phyloP scores from a whole-genome alignment of 2,888 invertebrate species.

The Agonum fuliginosum region DNA sequence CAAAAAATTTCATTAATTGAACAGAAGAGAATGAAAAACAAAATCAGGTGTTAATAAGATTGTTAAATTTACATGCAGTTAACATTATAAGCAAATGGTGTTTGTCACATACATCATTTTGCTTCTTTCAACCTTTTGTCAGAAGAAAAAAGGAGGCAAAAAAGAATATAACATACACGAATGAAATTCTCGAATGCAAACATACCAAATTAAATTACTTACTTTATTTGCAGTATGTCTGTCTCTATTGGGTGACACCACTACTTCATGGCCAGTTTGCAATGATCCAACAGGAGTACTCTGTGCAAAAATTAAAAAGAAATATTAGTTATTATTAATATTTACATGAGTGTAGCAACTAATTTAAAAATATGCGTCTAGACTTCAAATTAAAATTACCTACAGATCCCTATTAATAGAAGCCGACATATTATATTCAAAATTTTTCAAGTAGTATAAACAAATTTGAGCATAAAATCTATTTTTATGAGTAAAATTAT shows the following conservation, averaged over 20 bases:
- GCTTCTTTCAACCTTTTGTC: constrained; percentile 49
- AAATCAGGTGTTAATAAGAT: constrained; percentile 26
- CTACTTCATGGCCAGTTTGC: constrained; percentile 93
- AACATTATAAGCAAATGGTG: constrained; percentile 47
- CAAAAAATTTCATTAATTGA: constrained; percentile 10
- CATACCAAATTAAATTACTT: constrained; percentile 66
- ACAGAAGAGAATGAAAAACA: constrained; percentile 12
- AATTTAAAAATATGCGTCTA: too few relatives aligned
- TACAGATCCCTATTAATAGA: too few relatives aligned
- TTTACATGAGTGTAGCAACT: too few relatives aligned
- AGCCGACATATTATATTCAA: too few relatives aligned
- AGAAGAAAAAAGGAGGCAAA: constrained; percentile 50
- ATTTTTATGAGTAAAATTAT: too few relatives aligned
- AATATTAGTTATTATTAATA: constrained; percentile 10
- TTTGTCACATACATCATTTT: constrained; percentile 48
- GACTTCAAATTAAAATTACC: too few relatives aligned
- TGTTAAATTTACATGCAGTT: constrained; percentile 43
- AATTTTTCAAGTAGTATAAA: too few relatives aligned
- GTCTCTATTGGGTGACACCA: constrained; percentile 92
- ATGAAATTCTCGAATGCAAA: constrained; percentile 36
- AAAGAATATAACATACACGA: constrained; percentile 49
- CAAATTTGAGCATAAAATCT: too few relatives aligned
- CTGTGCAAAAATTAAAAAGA: constrained; percentile 75
- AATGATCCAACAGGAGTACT: constrained; percentile 94
- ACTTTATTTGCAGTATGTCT: constrained; percentile 89